Conservation (phyloP, 1,140 invertebrate genomes). For the Drosophila sp. region DNA sequence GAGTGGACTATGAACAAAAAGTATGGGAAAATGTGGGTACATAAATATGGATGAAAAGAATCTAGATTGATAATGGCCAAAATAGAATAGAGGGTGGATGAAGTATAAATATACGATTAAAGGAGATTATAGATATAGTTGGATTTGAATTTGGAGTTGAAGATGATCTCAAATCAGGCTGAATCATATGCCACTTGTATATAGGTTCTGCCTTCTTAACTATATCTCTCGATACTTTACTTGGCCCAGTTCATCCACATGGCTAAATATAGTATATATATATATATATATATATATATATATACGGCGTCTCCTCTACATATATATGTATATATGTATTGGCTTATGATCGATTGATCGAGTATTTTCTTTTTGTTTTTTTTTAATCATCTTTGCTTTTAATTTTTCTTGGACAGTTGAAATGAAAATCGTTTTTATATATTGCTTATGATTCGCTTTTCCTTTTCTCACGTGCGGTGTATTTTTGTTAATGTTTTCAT, state of each 20-base stretch:
- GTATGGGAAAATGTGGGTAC: no score
- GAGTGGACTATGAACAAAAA: neutral
- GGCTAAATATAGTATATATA: neutral
- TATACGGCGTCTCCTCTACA: neutral
- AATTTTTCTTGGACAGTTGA: constrained; percentile 6
- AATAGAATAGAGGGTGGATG: neutral
- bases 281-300: neutral
- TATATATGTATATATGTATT: neutral
- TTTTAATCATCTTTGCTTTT: neutral
- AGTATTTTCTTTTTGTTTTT: constrained; percentile 23
- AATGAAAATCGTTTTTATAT: constrained; percentile 10
- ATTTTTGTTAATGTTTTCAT: constrained; percentile 23
- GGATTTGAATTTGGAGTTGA: neutral
- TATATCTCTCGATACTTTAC: no score
- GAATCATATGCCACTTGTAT: neutral
- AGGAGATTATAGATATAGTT: neutral
- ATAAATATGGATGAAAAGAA: no score
- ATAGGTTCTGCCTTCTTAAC: neutral
- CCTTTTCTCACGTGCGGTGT: neutral
- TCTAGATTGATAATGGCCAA: no score
- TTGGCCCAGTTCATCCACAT: neutral
- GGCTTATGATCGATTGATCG: constrained; percentile 6
- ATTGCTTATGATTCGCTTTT: constrained; percentile 43
- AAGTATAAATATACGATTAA: neutral
- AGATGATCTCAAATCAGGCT: neutral